Base-by-base conservation (phyloP, 2,888 invertebrate genomes). In the Galerucella pusilla region DNA sequence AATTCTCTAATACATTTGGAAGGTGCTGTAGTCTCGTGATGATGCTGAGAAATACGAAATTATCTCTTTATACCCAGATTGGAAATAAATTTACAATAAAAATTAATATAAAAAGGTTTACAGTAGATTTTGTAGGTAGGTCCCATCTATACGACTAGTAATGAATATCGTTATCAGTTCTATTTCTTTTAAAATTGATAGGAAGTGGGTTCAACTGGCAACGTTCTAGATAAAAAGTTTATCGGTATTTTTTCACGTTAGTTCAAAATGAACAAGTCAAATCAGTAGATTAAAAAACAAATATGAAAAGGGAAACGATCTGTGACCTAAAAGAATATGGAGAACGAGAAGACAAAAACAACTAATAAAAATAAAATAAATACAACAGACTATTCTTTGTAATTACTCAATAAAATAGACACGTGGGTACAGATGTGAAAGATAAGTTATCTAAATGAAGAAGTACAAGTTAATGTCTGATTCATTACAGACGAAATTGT, bases 111-210 rank as follows among this genome's bases (percentile, higher is more conserved):
- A 14, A 49, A 14, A 46, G 12, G 12, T 46, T 46, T 46, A 12
- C n/a, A 6, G 52, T 52, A n/a, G 2, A 52, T n/a, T 52, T 52
- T 52, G 11, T n/a, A n/a, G n/a, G 5, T 52, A 6, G 6, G n/a
- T n/a, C 6, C 6, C n/a, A 7, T n/a, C 52, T 52, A 42, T 7
- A 42, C 35, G 7, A 42, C 7, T 42, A 42, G 7, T 42, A 42
- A 42, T 42, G 9, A 42, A 7, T 20, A 57, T 20, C 20, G 57
- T 9, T 57, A 20, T 57, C 57, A 57, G 10, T 28, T 63, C 16
- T 16, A n/a, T 63, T 63, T n/a, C 7, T 63, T 35, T 63, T 5
- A 63, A 63, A 63, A 63, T 35, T 42, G 63, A 63, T 63, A 63
- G 63, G 11, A 60, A 16, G 10, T 61, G 25, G 61, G 61, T 28